phyloP scores from a whole-genome alignment of 2,888 invertebrate genomes.

The Cartodere bifasciata region DNA sequence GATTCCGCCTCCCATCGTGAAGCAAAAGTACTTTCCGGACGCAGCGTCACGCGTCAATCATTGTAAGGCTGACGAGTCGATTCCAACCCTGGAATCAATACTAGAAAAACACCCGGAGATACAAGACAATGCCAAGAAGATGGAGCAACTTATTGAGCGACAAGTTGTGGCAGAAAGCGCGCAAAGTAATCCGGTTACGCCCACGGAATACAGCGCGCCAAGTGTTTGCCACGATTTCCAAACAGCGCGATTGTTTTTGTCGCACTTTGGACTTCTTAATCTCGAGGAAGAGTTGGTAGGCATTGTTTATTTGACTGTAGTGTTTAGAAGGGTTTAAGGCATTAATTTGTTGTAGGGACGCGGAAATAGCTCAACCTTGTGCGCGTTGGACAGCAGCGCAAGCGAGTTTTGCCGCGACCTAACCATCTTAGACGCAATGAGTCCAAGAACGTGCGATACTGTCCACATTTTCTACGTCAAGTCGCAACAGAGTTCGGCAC shows the following conservation, averaged over 20 bases:
- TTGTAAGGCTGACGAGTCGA: slow-evolving; percentile 80
- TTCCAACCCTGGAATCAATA: slow-evolving; percentile 75
- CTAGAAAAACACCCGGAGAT: slow-evolving; percentile 41
- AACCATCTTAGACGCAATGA: slow-evolving; percentile 71
- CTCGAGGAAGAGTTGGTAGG: slow-evolving; percentile 35
- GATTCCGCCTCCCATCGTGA: slow-evolving; percentile 51
- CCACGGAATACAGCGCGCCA: slow-evolving; percentile 62
- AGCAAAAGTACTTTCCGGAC: slow-evolving; percentile 68
- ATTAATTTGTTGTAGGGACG: too few relatives aligned
- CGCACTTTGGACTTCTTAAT: slow-evolving; percentile 87
- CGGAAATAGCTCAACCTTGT: too few relatives aligned
- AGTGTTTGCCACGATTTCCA: slow-evolving; percentile 84
- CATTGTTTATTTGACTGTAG: too few relatives aligned
- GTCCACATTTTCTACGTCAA: slow-evolving; percentile 91
- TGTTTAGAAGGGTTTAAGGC: too few relatives aligned
- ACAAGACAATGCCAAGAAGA: slow-evolving; percentile 42
- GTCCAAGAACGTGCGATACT: slow-evolving; percentile 79
- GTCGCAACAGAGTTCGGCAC: slow-evolving; percentile 64
- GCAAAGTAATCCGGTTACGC: slow-evolving; percentile 16
- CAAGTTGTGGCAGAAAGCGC: slow-evolving; percentile 41
- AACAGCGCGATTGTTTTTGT: slow-evolving; percentile 86
- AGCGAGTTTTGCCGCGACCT: slow-evolving; percentile 69
- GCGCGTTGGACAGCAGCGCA: slow-evolving; percentile 56
- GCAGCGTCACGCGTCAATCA: slow-evolving; percentile 65
- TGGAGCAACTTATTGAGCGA: slow-evolving; percentile 60